A percentile compares a stretch with the other conserved stretches of the same genome.
phyloP scores from a whole-genome alignment of 2,113 vertebrate species.

The Microtus ochrogaster region DNA sequence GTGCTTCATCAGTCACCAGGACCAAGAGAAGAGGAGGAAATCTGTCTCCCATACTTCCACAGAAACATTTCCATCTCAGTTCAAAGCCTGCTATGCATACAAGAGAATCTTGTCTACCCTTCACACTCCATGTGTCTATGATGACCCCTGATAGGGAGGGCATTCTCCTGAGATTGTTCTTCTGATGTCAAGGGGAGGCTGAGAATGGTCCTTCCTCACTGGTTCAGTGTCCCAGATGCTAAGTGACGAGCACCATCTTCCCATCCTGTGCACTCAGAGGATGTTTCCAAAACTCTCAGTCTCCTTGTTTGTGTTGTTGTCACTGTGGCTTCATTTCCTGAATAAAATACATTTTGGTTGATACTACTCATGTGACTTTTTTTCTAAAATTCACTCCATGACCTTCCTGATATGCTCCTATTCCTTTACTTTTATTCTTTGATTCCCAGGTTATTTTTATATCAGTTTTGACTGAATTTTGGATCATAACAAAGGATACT shows the following conservation, averaged over 20 bases:
- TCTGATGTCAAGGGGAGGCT: rapidly evolving
- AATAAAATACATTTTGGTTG: constrained; percentile 1
- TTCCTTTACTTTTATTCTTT: background rate
- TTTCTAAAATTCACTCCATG: background rate
- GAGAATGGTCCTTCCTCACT: background rate
- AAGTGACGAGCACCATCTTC: background rate
- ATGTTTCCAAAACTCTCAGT: background rate
- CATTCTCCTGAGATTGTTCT: background rate
- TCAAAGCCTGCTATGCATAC: background rate
- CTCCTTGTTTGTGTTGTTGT: background rate
- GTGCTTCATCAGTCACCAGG: background rate
- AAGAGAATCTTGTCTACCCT: background rate
- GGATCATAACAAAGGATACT: background rate
- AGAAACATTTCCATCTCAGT: background rate
- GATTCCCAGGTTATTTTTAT: background rate
- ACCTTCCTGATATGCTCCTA: background rate
- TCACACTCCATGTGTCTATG: background rate
- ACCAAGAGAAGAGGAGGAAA: background rate
- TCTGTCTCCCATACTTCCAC: rapidly evolving
- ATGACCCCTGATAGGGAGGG: rapidly evolving
- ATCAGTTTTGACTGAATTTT: background rate
- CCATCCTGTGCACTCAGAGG: background rate
- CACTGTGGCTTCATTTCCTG: background rate
- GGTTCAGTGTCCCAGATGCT: too few species aligned
- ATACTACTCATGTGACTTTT: background rate